Percentiles rank a stretch among this genome's conserved stretches.
Evolutionary conservation across 1,140 invertebrate species (phyloP).

Genomic region (Branchinecta lindahli): DNA sequence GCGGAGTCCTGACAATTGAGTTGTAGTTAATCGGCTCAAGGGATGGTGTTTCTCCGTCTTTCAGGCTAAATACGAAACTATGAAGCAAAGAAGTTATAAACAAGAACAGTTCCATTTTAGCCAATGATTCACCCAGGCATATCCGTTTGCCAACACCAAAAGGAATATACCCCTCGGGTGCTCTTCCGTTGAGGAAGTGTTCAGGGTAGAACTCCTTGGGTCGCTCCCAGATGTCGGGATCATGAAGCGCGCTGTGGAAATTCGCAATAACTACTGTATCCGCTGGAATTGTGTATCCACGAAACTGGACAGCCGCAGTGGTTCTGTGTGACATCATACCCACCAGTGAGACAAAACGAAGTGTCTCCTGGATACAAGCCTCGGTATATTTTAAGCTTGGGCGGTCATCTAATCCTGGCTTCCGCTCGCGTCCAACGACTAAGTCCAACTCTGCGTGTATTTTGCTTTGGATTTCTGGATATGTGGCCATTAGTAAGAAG

Average conservation of each 20-base stretch:
- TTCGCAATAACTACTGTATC: constrained; percentile 28
- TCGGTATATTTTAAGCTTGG: constrained; percentile 11
- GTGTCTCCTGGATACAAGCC: not conserved
- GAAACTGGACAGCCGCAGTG: constrained; percentile 13
- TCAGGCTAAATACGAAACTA: not conserved
- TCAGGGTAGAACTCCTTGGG: constrained; percentile 30
- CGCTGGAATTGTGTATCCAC: constrained; percentile 21
- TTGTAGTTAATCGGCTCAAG: not conserved
- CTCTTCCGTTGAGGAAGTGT: not conserved
- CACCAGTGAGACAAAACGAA: not conserved
- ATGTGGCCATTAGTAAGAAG: constrained; percentile 45
- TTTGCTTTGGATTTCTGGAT: constrained; percentile 47
- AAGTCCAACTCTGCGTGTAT: constrained; percentile 47
- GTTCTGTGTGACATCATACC: not conserved
- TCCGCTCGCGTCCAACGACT: constrained; percentile 31
- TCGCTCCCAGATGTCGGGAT: constrained; percentile 28
- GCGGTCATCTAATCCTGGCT: constrained; percentile 19
- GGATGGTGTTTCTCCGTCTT: not conserved
- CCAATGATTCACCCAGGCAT: constrained; percentile 31
- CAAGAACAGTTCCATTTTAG: constrained; percentile 30
- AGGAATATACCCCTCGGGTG: not conserved
- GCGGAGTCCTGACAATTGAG: not conserved
- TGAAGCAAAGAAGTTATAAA: constrained; percentile 24
- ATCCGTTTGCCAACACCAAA: constrained; percentile 18
- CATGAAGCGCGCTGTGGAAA: constrained; percentile 30